Evolutionary conservation across 2,113 vertebrate species (phyloP).

Genomic region (Oceanodroma tethys): DNA sequence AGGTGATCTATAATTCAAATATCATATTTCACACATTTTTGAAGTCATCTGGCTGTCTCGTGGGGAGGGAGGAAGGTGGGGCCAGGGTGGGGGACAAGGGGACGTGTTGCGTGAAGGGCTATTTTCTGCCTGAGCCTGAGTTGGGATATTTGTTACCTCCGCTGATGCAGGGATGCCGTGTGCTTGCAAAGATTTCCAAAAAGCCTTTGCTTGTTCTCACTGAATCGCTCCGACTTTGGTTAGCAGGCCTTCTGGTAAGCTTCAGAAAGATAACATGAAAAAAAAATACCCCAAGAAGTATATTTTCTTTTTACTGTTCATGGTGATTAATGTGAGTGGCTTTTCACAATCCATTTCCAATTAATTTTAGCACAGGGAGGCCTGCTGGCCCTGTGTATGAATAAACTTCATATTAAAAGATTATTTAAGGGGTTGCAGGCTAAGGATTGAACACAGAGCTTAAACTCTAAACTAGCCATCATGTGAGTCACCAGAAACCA

Average conservation of each 20-base stretch:
- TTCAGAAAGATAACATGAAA: constrained; percentile 1
- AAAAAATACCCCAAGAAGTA: not conserved
- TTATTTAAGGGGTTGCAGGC: constrained; percentile 35
- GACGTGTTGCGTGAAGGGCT: not conserved
- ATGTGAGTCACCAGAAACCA: constrained; percentile 37
- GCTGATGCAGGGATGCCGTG: not conserved
- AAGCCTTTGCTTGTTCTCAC: not conserved
- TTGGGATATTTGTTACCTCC: not conserved
- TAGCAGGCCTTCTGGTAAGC: not conserved
- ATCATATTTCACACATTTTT: not conserved
- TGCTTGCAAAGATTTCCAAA: not conserved
- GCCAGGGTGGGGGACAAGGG: not conserved
- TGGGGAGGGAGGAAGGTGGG: not conserved
- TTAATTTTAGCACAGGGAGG: constrained; percentile 27
- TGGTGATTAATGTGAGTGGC: constrained; percentile 21
- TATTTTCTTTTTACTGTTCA: not conserved
- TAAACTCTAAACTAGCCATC: constrained; percentile 25
- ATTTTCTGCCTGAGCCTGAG: not conserved
- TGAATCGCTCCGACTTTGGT: not conserved
- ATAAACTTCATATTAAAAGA: constrained; percentile 41
- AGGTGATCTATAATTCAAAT: not conserved
- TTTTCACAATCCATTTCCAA: constrained; percentile 40
- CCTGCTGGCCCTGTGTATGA: not conserved
- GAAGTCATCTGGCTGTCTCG: not conserved
- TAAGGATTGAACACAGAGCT: constrained; percentile 11